Evolutionary conservation across 2,113 vertebrate genomes (phyloP), one percentile per base, ranked within the genome.

Genomic region (Bufo gargarizans): DNA sequence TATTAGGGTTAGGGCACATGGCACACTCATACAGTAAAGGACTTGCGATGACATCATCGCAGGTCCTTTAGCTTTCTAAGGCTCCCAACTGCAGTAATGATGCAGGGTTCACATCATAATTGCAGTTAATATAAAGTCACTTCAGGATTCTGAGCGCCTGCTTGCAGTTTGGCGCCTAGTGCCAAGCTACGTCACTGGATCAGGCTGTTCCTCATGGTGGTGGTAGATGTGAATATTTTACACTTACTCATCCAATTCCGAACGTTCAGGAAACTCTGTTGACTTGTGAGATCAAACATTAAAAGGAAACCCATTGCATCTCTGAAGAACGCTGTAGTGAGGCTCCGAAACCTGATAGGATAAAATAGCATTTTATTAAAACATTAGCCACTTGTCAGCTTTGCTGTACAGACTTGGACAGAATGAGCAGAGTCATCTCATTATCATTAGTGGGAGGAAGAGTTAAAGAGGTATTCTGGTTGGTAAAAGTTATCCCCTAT

Each of bases 161-260:
- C 33, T 33, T 33, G 33, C 33, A 33, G 33, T 33, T 33, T 33
- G 33, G 33, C 33, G 33, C 33, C 33, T 33, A 1, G 33, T 33
- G 33, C 33, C 33, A 33, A 33, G 33, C 33, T 33, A 33, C 33
- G 33, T 33, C 33, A 33, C 33, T 33, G 33, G 33, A 45, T 16
- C 17, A 71, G 13, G 69, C 2, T 22, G 67, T 0, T 7, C 45
- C 14, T 72, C 43, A 72, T 72, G 13, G 22, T 9, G 33, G 13
- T 72, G 13, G 22, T 9, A 16, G 13, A 12, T 33, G 14, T 43
- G 3, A 53, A 53, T 49, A 50, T 50, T 14, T 55, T 17, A 77
- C 56, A 97, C 97, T 92, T 95, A 99, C 98, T 98, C 97, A 99
- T 99, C 98, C 98, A 99, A 92, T 97, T 99, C 59, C 97, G 95